These are phyloP conservation scores for Brachionus manjavacas DNA, from an alignment of 1,140 invertebrate genomes.

Conservation along the genomic window DNA sequence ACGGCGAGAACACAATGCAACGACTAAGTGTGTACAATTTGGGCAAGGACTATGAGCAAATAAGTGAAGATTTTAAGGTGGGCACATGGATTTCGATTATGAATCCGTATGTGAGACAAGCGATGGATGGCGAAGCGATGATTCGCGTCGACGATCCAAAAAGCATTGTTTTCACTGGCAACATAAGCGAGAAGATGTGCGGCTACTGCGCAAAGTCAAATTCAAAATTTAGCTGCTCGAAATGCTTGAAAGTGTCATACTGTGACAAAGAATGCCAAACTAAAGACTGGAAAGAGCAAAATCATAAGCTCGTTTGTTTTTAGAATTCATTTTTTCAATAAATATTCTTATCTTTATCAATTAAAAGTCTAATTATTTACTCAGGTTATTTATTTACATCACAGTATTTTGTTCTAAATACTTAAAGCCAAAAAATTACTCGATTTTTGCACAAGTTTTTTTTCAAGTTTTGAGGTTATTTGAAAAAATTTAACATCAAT, in stretches of 20 bases:
- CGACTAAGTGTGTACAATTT: background rate
- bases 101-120: constrained; percentile 25
- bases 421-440: too few species aligned
- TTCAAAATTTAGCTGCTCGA: background rate
- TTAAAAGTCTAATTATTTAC: too few species aligned
- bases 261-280: constrained; percentile 28
- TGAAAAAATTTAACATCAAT: too few species aligned
- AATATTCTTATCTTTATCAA: background rate
- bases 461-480: too few species aligned
- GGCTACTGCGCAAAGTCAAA: background rate
- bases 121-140: background rate
- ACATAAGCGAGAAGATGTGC: background rate
- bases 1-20: background rate
- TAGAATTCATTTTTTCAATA: background rate
- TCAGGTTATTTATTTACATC: too few species aligned
- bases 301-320: constrained; percentile 31
- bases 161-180: background rate
- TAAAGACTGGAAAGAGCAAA: background rate
- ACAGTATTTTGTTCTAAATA: too few species aligned
- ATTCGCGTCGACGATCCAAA: constrained; percentile 8
- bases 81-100: background rate
- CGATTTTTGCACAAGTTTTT: too few species aligned
- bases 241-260: background rate
- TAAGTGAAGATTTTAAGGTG: background rate
- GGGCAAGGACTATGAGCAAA: background rate